Evolutionary conservation across 2,797 vertebrate genomes (phyloP).

Genomic region (Masticophis lateralis): DNA sequence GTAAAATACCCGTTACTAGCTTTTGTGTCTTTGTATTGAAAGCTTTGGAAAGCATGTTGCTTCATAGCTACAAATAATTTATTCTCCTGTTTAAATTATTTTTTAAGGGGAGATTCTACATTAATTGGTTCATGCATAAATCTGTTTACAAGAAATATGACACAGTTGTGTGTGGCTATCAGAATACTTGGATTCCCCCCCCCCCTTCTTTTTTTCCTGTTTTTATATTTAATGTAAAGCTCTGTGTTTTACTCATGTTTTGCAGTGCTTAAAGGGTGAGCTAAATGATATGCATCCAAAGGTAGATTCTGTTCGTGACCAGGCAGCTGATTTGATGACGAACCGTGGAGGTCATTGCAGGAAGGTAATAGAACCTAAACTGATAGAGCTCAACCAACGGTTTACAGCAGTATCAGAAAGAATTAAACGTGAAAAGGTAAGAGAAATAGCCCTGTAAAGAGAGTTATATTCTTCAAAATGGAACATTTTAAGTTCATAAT

Average conservation of each 20-base stretch:
- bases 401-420: constrained; percentile 83
- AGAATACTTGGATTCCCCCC: neutral
- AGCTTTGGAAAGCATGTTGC: neutral
- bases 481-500: constrained; percentile 37
- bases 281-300: constrained; percentile 85
- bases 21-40: neutral
- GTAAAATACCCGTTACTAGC: neutral
- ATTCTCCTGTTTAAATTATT: neutral
- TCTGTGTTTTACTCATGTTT: constrained; percentile 75
- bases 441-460: constrained; percentile 63
- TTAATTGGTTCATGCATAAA: neutral
- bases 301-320: constrained; percentile 83
- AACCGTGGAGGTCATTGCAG: constrained; percentile 89
- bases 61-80: neutral
- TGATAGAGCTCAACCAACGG: constrained; percentile 85
- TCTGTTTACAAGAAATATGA: neutral
- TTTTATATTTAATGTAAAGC: constrained; percentile 74
- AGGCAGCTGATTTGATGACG: constrained; percentile 87
- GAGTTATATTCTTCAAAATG: constrained; percentile 46
- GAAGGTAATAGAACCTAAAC: constrained; percentile 84
- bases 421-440: constrained; percentile 88
- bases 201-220: constrained; percentile 46
- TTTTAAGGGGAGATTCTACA: neutral
- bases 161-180: neutral
- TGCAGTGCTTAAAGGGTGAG: constrained; percentile 89